Percentiles rank a stretch among this genome's conserved stretches.
phyloP scores from a whole-genome alignment of 2,113 vertebrate species.

The Limanda limanda region DNA sequence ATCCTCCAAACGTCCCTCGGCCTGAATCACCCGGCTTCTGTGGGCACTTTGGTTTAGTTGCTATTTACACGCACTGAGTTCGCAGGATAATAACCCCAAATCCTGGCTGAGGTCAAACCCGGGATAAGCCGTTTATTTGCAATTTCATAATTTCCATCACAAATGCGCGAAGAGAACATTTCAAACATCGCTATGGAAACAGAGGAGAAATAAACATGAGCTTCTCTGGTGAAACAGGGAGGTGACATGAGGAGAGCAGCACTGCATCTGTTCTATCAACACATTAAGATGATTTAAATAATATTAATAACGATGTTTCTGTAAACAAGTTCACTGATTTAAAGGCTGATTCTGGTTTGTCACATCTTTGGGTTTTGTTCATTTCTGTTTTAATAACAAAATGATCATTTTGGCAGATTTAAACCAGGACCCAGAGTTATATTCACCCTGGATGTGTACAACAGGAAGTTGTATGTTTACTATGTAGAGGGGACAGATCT shows the following conservation, averaged over 20 bases:
- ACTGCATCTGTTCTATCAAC: conserved; percentile 17
- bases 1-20: background rate
- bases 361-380: no score
- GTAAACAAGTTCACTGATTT: background rate
- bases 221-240: background rate
- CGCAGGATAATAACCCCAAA: conserved; percentile 7
- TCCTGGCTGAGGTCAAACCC: conserved; percentile 39
- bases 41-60: conserved; percentile 11
- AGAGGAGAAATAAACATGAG: conserved; percentile 22
- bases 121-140: conserved; percentile 18
- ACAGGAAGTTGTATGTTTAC: no score
- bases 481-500: no score
- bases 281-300: background rate
- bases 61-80: conserved; percentile 5
- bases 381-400: no score
- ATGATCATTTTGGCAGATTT: no score
- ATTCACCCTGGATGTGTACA: no score
- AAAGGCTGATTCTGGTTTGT: background rate
- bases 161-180: background rate
- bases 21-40: background rate
- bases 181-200: conserved; percentile 50
- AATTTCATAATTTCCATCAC: conserved; percentile 16
- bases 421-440: no score
- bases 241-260: background rate
- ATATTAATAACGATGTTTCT: background rate